A percentile compares a stretch with the other conserved stretches of the same genome.
These are phyloP conservation scores for Physeter macrocephalus DNA, from an alignment of 2,113 vertebrate genomes.

Conservation along the genomic window DNA sequence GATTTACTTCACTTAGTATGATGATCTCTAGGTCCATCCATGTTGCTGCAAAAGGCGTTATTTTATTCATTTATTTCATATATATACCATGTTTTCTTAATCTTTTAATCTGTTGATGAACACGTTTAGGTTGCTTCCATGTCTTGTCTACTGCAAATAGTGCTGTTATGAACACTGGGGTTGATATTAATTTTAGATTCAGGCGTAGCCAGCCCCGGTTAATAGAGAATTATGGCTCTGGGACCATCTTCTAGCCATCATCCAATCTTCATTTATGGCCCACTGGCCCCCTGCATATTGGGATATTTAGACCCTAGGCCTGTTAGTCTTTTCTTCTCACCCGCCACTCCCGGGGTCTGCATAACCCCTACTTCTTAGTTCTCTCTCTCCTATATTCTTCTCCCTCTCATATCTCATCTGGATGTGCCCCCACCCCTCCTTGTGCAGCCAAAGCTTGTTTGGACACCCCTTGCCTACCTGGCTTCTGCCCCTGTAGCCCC, in stretches of 20 bases:
- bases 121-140: background rate
- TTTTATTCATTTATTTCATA: too few species aligned
- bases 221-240: background rate
- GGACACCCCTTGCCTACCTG: fast-evolving
- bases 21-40: too few species aligned
- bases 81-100: too few species aligned
- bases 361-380: background rate
- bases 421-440: too few species aligned
- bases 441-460: background rate
- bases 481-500: background rate
- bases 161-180: background rate
- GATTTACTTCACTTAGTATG: too few species aligned
- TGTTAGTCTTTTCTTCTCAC: background rate
- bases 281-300: background rate
- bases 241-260: background rate
- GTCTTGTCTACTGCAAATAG: background rate
- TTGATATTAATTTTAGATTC: background rate
- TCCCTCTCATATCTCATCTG: background rate
- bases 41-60: too few species aligned
- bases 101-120: background rate
- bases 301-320: background rate
- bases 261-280: background rate
- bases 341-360: background rate
- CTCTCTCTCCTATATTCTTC: background rate
- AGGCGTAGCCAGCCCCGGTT: background rate